These are phyloP conservation scores for Liparis tanakae DNA, from an alignment of 2,797 vertebrate genomes.

Conservation along the genomic window DNA sequence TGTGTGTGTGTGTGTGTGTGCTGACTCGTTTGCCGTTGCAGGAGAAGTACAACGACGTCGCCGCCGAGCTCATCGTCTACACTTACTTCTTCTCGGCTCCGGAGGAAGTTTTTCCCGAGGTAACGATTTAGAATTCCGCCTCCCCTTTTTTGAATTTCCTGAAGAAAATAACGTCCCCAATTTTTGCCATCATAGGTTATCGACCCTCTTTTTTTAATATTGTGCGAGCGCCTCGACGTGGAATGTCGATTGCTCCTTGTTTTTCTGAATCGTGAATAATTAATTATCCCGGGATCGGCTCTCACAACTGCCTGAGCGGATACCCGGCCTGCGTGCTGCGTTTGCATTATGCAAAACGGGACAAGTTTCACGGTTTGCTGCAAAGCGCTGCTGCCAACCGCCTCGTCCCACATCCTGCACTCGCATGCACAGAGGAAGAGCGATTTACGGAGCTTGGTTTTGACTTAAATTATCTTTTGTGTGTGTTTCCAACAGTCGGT, in stretches of 20 bases:
- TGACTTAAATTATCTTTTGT: constrained; percentile 18
- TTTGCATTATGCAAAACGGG: constrained; percentile 12
- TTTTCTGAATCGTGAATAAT: constrained; percentile 8
- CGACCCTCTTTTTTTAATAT: not conserved
- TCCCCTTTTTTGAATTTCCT: constrained; percentile 17
- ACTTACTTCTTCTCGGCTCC: constrained; percentile 96
- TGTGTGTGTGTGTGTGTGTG: not conserved
- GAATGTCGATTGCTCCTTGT: not conserved
- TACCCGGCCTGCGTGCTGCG: constrained; percentile 2
- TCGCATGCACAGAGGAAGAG: constrained; percentile 8
- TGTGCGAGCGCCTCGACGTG: not conserved
- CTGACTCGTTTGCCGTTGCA: constrained; percentile 66
- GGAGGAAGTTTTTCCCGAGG: constrained; percentile 94
- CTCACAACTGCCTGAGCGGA: not conserved
- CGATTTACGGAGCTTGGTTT: constrained; percentile 38
- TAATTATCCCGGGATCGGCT: constrained; percentile 6
- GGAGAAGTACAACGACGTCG: constrained; percentile 96
- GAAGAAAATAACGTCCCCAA: not conserved
- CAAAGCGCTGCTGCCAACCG: constrained; percentile 14
- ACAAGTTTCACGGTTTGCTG: constrained; percentile 20
- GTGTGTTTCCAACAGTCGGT: constrained; percentile 83
- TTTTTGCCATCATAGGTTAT: not conserved
- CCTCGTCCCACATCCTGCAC: constrained; percentile 18
- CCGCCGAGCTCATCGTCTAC: constrained; percentile 96
- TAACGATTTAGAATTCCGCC: constrained; percentile 57